These are phyloP conservation scores for Littorina saxatilis DNA, from an alignment of 1,140 invertebrate species.

Conservation along the genomic window DNA sequence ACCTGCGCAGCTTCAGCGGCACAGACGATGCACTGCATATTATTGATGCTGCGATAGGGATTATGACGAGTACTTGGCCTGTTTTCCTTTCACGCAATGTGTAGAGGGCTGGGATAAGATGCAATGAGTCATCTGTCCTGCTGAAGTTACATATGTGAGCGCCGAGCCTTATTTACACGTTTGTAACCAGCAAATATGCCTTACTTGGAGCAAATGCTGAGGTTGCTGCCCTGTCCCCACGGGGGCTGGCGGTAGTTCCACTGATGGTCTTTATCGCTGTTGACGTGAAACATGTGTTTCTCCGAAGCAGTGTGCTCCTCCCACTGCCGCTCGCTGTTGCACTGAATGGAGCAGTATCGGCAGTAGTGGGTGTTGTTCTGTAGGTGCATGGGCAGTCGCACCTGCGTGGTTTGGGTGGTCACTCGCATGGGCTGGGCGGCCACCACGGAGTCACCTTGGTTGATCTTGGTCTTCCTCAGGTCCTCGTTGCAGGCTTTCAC, in stretches of 20 bases:
- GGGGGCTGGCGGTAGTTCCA: conserved; percentile 73
- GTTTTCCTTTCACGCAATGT: no score
- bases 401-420: conserved; percentile 32
- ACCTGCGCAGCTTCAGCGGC: no score
- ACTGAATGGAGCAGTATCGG: conserved; percentile 67
- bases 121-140: no score
- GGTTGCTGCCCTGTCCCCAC: conserved; percentile 63
- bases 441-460: conserved; percentile 66
- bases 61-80: no score
- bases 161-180: no score
- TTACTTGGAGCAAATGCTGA: conserved; percentile 68
- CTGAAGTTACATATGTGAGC: no score
- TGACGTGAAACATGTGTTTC: conserved; percentile 69
- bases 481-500: conserved; percentile 53
- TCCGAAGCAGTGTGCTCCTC: conserved; percentile 71
- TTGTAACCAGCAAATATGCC: no score
- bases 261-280: conserved; percentile 72
- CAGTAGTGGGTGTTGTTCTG: conserved; percentile 60
- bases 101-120: no score
- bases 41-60: no score
- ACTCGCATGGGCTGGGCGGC: not conserved
- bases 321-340: conserved; percentile 71
- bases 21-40: no score
- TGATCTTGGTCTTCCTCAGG: conserved; percentile 58
- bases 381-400: conserved; percentile 39